Percentiles rank a stretch among this genome's conserved stretches.
phyloP scores from a whole-genome alignment of 2,113 vertebrate species.

The Puffinus mauretanicus region DNA sequence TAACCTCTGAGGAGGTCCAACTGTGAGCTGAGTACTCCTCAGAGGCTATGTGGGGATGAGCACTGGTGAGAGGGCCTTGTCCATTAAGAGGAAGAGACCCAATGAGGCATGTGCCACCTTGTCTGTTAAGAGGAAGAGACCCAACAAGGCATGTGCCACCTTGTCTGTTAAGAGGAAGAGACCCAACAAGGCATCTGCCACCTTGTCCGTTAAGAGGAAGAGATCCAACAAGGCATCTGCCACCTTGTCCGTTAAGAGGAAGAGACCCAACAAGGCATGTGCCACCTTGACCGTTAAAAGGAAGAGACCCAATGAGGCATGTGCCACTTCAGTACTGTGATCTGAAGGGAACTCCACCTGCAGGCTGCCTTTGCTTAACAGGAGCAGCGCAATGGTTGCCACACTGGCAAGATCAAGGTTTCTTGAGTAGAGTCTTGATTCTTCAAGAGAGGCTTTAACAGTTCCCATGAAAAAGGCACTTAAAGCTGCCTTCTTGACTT shows the following conservation, averaged over 20 bases:
- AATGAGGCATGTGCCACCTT: neutral
- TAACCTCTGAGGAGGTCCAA: neutral
- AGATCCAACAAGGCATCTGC: rapidly evolving
- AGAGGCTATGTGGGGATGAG: neutral
- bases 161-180: neutral
- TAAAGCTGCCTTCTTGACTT: slow-evolving; percentile 47
- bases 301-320: neutral
- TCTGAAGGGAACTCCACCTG: neutral
- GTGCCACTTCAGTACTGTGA: neutral
- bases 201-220: neutral
- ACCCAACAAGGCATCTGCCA: neutral
- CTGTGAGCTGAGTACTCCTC: neutral
- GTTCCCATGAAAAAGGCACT: slow-evolving; percentile 37
- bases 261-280: neutral
- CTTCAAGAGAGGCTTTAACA: neutral
- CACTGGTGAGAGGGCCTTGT: neutral
- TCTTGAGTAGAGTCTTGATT: neutral
- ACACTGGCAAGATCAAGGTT: neutral
- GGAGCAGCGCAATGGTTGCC: neutral
- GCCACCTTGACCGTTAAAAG: neutral
- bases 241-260: neutral
- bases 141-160: rapidly evolving
- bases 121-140: neutral
- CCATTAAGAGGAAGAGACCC: neutral
- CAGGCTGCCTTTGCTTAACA: neutral